These are phyloP conservation scores for Eulemur rubriventer DNA, from an alignment of 2,797 vertebrate species.

Conservation along the genomic window DNA sequence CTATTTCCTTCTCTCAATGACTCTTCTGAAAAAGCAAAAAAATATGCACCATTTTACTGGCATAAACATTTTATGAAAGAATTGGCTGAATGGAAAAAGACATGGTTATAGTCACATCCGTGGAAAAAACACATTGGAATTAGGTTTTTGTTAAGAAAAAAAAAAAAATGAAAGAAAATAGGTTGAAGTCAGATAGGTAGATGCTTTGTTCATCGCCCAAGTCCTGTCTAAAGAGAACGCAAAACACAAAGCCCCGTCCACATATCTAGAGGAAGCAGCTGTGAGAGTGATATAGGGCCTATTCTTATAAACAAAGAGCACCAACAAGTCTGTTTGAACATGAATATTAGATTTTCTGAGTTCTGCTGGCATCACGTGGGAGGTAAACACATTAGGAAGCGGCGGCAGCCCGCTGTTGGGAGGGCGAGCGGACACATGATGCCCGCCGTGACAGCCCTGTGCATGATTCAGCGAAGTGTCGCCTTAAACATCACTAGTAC, in stretches of 20 bases:
- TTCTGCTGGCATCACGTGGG: slow-evolving; percentile 85
- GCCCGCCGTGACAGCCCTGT: slow-evolving; percentile 71
- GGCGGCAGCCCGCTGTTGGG: slow-evolving; percentile 83
- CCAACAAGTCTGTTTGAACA: slow-evolving; percentile 79
- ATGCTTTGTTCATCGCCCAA: slow-evolving; percentile 77
- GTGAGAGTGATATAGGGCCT: slow-evolving; percentile 81
- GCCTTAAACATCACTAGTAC: slow-evolving; percentile 75
- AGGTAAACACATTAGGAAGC: slow-evolving; percentile 86
- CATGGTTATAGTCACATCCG: neutral
- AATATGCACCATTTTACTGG: neutral
- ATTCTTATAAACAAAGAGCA: slow-evolving; percentile 85
- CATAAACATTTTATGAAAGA: slow-evolving; percentile 42
- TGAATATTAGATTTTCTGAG: slow-evolving; percentile 86
- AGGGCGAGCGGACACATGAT: slow-evolving; percentile 75
- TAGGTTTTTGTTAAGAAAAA: slow-evolving; percentile 46
- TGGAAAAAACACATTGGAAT: neutral
- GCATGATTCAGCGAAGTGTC: slow-evolving; percentile 56
- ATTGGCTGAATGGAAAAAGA: slow-evolving; percentile 57
- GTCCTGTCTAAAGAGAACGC: slow-evolving; percentile 71
- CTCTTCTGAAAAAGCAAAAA: slow-evolving; percentile 52
- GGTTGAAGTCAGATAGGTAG: slow-evolving; percentile 49
- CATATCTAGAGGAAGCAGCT: slow-evolving; percentile 88
- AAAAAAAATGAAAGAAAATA: neutral
- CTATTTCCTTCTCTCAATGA: neutral
- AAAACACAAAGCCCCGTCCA: slow-evolving; percentile 66